Conservation (phyloP, 2,113 vertebrate species). For the Columba livia region DNA sequence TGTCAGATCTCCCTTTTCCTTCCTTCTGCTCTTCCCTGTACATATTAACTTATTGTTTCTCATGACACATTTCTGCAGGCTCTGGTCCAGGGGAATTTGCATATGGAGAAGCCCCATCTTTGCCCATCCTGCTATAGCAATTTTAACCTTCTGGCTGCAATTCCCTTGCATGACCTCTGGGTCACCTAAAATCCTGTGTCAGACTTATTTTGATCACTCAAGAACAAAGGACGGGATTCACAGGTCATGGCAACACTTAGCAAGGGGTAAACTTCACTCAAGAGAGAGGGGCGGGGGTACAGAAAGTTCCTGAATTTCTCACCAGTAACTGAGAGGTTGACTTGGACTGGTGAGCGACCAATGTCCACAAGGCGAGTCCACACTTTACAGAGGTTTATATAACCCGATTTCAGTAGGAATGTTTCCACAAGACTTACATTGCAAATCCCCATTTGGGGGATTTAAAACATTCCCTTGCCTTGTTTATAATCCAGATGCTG, state of each 20-base stretch:
- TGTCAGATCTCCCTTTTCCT: neutral
- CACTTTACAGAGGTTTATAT: neutral
- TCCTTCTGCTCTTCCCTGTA: neutral
- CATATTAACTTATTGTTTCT: conserved; percentile 20
- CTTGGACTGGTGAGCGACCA: neutral
- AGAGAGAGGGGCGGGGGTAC: neutral
- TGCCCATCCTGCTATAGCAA: neutral
- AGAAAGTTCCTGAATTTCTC: neutral
- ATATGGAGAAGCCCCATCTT: neutral
- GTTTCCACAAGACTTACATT: neutral
- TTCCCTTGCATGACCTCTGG: neutral
- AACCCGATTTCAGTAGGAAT: conserved; percentile 36
- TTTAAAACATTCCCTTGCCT: conserved; percentile 15
- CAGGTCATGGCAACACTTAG: neutral
- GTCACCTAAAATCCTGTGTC: neutral
- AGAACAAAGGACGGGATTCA: neutral
- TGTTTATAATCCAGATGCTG: neutral
- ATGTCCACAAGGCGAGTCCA: rapidly evolving
- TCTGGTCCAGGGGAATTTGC: neutral
- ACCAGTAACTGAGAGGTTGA: neutral
- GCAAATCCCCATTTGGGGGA: conserved; percentile 29
- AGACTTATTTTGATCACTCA: neutral
- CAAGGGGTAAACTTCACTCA: neutral
- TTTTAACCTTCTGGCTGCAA: neutral
- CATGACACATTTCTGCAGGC: neutral